Conservation (phyloP, 2,797 vertebrate species). For the Margarornis squamiger region DNA sequence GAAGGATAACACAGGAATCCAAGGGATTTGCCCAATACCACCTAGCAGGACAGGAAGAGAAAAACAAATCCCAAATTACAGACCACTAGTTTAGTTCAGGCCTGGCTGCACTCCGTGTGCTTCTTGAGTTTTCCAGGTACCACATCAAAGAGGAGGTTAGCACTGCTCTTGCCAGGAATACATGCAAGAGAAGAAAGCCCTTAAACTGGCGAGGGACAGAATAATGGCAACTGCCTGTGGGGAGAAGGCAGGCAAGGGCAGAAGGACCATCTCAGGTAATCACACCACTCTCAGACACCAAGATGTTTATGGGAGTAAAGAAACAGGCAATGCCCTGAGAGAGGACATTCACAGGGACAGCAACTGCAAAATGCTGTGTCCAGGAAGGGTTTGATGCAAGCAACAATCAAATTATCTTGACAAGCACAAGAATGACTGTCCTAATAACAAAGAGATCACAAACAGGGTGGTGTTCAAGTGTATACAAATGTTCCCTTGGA, state of each 20-base stretch:
- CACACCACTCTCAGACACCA: background rate
- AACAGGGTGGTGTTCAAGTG: background rate
- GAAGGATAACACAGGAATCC: background rate
- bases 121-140: background rate
- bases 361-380: background rate
- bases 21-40: background rate
- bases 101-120: background rate
- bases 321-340: background rate
- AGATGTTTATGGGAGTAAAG: background rate
- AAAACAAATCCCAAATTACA: background rate
- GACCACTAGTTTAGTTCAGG: background rate
- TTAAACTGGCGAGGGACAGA: background rate
- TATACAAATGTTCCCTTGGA: background rate
- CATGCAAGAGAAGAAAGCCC: background rate
- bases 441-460: background rate
- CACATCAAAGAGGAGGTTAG: background rate
- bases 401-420: background rate
- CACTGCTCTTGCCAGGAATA: background rate
- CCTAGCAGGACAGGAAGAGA: background rate
- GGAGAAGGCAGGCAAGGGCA: background rate
- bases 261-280: background rate
- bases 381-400: background rate
- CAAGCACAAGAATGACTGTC: background rate
- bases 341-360: accelerated
- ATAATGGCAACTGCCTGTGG: background rate